Conservation (phyloP, 2,888 invertebrate genomes). For the Hydroisotoma schaefferi region DNA sequence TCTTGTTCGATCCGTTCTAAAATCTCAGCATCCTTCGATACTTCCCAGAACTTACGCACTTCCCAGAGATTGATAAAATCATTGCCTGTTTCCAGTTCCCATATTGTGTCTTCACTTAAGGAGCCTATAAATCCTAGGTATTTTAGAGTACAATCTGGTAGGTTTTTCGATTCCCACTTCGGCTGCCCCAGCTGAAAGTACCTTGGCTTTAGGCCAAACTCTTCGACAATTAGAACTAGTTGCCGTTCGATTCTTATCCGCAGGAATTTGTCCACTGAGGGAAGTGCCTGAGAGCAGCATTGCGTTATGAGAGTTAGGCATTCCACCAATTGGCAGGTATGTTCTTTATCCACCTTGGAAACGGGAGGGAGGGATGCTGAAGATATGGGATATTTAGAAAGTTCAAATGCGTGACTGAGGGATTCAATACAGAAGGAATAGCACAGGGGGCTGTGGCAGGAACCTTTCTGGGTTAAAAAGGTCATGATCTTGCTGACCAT, state of each 20-base stretch:
- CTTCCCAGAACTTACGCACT: too few relatives aligned
- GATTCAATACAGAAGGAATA: conserved; percentile 22
- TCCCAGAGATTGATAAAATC: too few relatives aligned
- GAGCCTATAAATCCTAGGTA: too few relatives aligned
- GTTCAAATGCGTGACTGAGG: too few relatives aligned
- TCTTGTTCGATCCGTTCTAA: too few relatives aligned
- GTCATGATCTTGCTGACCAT: conserved; percentile 10
- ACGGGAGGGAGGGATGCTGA: neutral
- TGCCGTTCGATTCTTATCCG: conserved; percentile 15
- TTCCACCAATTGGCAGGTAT: neutral
- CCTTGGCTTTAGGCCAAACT: too few relatives aligned
- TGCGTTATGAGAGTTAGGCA: neutral
- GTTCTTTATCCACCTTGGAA: neutral
- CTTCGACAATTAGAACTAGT: conserved; percentile 16
- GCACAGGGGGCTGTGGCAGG: conserved; percentile 17
- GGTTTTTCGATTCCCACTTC: too few relatives aligned
- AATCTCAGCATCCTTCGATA: too few relatives aligned
- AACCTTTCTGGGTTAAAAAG: conserved; percentile 16
- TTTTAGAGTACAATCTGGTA: too few relatives aligned
- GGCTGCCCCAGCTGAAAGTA: too few relatives aligned
- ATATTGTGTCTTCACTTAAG: too few relatives aligned
- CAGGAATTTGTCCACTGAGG: conserved; percentile 22
- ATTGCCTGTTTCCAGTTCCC: too few relatives aligned
- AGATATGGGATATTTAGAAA: conserved; percentile 1
- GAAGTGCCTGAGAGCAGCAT: conserved; percentile 3